phyloP scores from a whole-genome alignment of 2,888 invertebrate species.

The Tridacna gigas region DNA sequence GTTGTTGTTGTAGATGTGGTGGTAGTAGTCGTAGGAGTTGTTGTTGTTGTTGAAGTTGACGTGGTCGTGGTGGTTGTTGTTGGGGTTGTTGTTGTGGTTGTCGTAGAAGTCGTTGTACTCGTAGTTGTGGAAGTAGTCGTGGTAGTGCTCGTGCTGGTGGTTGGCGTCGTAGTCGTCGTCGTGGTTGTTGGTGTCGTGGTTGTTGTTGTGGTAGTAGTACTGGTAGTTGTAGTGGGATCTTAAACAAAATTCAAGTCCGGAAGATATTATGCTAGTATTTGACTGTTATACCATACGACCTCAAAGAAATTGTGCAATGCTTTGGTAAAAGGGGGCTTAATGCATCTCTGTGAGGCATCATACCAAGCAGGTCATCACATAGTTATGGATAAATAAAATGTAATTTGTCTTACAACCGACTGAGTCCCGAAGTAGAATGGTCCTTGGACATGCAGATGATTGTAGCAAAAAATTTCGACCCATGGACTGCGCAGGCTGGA shows the following conservation, averaged over 20 bases:
- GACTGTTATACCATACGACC: too few relatives aligned
- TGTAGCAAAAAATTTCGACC: too few relatives aligned
- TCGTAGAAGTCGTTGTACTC: slow-evolving; percentile 32
- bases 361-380: too few relatives aligned
- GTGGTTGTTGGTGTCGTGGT: slow-evolving; percentile 34
- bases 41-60: slow-evolving; percentile 33
- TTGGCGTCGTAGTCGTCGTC: slow-evolving; percentile 27
- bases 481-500: too few relatives aligned
- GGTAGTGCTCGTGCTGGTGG: slow-evolving; percentile 24
- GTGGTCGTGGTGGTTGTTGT: slow-evolving; percentile 38
- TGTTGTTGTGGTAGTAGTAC: slow-evolving; percentile 32
- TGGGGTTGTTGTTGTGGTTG: slow-evolving; percentile 33
- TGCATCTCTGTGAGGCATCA: too few relatives aligned
- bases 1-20: slow-evolving; percentile 34
- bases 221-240: slow-evolving; percentile 35
- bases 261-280: too few relatives aligned
- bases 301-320: too few relatives aligned
- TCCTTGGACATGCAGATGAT: too few relatives aligned
- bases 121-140: slow-evolving; percentile 36
- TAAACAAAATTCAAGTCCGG: not conserved
- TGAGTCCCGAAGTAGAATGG: too few relatives aligned
- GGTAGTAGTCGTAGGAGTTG: slow-evolving; percentile 35
- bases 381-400: too few relatives aligned
- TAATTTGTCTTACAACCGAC: too few relatives aligned
- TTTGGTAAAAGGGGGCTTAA: too few relatives aligned